phyloP scores from a whole-genome alignment of 2,113 vertebrate genomes.

The Murina feae region DNA sequence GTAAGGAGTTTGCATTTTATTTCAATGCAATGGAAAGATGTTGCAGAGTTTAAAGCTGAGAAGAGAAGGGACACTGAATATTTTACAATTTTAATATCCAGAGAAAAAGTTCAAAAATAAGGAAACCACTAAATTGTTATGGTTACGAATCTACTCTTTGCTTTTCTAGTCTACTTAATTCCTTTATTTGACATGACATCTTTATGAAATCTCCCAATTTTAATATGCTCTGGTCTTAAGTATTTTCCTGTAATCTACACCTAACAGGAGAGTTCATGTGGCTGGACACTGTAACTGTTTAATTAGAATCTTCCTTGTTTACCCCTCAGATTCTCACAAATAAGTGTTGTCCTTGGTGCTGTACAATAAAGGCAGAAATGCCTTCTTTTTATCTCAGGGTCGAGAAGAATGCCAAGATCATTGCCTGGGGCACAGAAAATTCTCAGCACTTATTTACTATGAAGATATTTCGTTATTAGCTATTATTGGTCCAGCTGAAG shows the following conservation, averaged over 20 bases:
- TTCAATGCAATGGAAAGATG: not conserved
- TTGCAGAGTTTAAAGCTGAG: not conserved
- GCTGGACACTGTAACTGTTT: not conserved
- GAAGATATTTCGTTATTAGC: not conserved
- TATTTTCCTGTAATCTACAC: not conserved
- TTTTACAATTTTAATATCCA: not conserved
- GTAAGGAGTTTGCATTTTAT: not conserved
- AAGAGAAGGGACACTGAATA: not conserved
- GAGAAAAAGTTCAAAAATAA: not conserved
- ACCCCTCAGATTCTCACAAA: not conserved
- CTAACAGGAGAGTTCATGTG: not conserved
- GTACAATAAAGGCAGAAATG: not conserved
- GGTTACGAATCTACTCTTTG: not conserved
- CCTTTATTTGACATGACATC: not conserved
- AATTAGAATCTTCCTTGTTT: not conserved
- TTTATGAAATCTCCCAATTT: not conserved
- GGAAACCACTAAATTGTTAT: not conserved
- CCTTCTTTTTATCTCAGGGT: not conserved
- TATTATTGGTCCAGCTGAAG: not conserved
- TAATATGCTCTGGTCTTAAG: not conserved
- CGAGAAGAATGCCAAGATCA: not conserved
- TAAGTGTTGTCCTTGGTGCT: not conserved
- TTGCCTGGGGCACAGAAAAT: not conserved
- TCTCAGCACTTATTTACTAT: not conserved
- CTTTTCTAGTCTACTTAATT: not conserved